Evolutionary conservation across 1,140 invertebrate genomes (phyloP).

Genomic region (Mesaphorura yosii): DNA sequence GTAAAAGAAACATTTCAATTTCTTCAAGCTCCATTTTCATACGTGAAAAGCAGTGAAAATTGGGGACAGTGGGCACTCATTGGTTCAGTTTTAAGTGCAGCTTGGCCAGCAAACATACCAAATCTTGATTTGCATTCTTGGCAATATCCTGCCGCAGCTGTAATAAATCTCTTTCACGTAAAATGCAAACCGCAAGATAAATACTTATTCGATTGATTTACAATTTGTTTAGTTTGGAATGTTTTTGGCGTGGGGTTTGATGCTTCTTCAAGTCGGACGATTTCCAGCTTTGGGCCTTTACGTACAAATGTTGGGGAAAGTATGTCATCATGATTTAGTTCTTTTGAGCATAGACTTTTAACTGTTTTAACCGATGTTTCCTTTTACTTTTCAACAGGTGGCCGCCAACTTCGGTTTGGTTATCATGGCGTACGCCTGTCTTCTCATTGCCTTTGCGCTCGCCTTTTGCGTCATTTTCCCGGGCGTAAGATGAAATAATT

Average conservation of each 20-base stretch:
- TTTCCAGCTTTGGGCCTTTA: slow-evolving; percentile 75
- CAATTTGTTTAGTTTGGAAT: slow-evolving; percentile 44
- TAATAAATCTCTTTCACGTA: slow-evolving; percentile 7
- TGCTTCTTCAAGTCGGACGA: slow-evolving; percentile 69
- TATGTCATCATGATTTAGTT: background rate
- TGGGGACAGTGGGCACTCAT: slow-evolving; percentile 68
- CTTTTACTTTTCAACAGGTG: slow-evolving; percentile 39
- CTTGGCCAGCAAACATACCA: slow-evolving; percentile 7
- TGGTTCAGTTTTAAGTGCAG: slow-evolving; percentile 40
- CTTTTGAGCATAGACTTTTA: background rate
- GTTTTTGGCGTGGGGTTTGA: slow-evolving; percentile 61
- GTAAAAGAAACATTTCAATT: slow-evolving; percentile 37
- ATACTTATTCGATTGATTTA: background rate
- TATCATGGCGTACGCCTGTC: slow-evolving; percentile 61
- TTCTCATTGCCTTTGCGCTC: slow-evolving; percentile 58
- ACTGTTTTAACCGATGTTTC: background rate
- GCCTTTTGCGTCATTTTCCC: slow-evolving; percentile 30
- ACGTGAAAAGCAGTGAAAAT: slow-evolving; percentile 47
- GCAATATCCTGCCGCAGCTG: slow-evolving; percentile 72
- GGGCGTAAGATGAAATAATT: slow-evolving; percentile 25
- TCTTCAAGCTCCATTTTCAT: slow-evolving; percentile 20
- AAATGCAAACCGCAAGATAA: background rate
- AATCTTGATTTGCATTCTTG: slow-evolving; percentile 37
- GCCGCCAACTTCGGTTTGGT: slow-evolving; percentile 73
- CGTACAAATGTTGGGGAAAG: slow-evolving; percentile 68